phyloP scores from a whole-genome alignment of 2,888 invertebrate species.

The Melitaea athalia region DNA sequence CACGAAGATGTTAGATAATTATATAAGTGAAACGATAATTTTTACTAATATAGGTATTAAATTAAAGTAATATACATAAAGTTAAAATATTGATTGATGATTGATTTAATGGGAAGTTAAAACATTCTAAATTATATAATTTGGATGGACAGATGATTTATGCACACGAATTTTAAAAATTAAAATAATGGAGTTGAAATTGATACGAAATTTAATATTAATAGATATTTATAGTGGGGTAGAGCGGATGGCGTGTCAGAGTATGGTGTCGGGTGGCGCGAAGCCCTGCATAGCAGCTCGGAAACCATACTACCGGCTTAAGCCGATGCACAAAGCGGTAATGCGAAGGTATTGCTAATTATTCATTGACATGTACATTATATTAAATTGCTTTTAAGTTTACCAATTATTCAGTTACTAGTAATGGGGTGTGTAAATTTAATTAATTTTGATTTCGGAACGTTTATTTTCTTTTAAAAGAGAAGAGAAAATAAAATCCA shows the following conservation, averaged over 20 bases:
- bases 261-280: slow-evolving; percentile 53
- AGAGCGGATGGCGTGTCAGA: slow-evolving; percentile 51
- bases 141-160: neutral
- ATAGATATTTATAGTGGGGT: slow-evolving; percentile 33
- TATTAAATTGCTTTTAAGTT: neutral
- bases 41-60: no score
- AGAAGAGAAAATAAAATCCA: no score
- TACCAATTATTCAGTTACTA: no score
- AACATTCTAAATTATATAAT: no score
- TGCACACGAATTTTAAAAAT: neutral
- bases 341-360: slow-evolving; percentile 29
- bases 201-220: slow-evolving; percentile 39
- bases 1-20: no score
- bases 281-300: slow-evolving; percentile 52
- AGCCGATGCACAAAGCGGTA: slow-evolving; percentile 35
- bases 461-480: no score
- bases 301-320: slow-evolving; percentile 77
- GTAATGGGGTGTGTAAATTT: no score
- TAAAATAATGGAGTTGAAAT: slow-evolving; percentile 19
- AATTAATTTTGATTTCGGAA: no score
- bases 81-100: no score
- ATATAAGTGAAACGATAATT: no score
- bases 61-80: no score
- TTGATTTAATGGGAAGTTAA: no score
- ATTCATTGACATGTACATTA: slow-evolving; percentile 9